These are phyloP conservation scores for Himalopsyche tibetana DNA, from an alignment of 2,888 invertebrate genomes.

Conservation along the genomic window DNA sequence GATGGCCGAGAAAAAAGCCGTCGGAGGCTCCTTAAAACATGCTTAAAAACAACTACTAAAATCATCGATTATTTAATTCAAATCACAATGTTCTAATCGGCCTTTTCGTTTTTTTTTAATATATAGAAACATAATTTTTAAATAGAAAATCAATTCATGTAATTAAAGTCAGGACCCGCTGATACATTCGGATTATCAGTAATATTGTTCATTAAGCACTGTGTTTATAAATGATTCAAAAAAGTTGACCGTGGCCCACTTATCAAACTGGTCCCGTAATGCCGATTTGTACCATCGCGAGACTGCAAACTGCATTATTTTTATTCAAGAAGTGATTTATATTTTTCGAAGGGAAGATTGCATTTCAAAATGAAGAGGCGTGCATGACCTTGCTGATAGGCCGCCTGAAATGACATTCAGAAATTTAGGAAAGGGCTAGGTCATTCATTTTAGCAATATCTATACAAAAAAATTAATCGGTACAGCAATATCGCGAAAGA, in stretches of 20 bases:
- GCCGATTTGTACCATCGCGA: background rate
- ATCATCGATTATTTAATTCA: too few species aligned
- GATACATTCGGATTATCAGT: too few species aligned
- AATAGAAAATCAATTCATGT: too few species aligned
- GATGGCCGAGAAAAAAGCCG: too few species aligned
- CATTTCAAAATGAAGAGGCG: background rate
- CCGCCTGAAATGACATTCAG: background rate
- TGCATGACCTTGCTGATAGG: background rate
- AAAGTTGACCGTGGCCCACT: slow-evolving; percentile 3
- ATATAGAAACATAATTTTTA: too few species aligned
- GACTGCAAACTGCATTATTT: slow-evolving; percentile 24
- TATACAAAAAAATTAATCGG: too few species aligned
- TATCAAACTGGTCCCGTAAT: background rate
- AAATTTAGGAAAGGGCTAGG: slow-evolving; percentile 32
- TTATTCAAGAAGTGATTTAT: background rate
- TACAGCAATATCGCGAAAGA: too few species aligned
- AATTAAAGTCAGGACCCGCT: too few species aligned
- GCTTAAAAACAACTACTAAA: too few species aligned
- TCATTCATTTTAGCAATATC: background rate
- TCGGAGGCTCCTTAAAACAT: too few species aligned
- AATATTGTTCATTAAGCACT: background rate
- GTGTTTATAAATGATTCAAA: background rate
- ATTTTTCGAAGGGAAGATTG: background rate
- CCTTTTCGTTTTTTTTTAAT: too few species aligned
- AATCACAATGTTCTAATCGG: too few species aligned